Conservation (phyloP, 1,140 invertebrate genomes). For the Atta texana region DNA sequence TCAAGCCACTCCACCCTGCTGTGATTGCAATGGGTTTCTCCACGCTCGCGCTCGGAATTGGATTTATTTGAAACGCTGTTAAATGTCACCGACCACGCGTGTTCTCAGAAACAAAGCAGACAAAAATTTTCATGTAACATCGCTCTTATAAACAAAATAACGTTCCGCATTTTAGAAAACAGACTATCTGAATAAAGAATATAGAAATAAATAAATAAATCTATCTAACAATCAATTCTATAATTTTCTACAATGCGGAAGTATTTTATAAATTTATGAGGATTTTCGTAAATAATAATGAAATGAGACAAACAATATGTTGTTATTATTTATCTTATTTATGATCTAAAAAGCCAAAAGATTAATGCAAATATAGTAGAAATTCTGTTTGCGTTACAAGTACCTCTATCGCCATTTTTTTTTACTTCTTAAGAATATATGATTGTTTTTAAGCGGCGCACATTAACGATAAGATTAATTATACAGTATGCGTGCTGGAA, state of each 20-base stretch:
- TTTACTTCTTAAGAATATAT: not conserved
- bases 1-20: not conserved
- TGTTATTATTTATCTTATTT: not conserved
- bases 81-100: slow-evolving; percentile 21
- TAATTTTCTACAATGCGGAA: not conserved
- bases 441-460: not conserved
- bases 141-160: not conserved
- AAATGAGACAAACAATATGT: not conserved
- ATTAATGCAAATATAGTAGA: slow-evolving; percentile 7
- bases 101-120: not conserved
- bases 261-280: not conserved
- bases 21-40: slow-evolving; percentile 3
- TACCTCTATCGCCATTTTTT: not conserved
- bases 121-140: slow-evolving; percentile 14
- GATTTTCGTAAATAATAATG: not conserved
- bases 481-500: slow-evolving; percentile 18
- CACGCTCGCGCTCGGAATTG: slow-evolving; percentile 37
- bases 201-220: slow-evolving; percentile 12
- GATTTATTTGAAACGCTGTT: slow-evolving; percentile 39
- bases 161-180: not conserved
- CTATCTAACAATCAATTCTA: no score
- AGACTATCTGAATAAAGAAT: not conserved
- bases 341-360: not conserved
- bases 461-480: slow-evolving; percentile 44
- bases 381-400: not conserved